Base-by-base conservation (phyloP, 2,113 vertebrate species). In the Amphilophus citrinellus region DNA sequence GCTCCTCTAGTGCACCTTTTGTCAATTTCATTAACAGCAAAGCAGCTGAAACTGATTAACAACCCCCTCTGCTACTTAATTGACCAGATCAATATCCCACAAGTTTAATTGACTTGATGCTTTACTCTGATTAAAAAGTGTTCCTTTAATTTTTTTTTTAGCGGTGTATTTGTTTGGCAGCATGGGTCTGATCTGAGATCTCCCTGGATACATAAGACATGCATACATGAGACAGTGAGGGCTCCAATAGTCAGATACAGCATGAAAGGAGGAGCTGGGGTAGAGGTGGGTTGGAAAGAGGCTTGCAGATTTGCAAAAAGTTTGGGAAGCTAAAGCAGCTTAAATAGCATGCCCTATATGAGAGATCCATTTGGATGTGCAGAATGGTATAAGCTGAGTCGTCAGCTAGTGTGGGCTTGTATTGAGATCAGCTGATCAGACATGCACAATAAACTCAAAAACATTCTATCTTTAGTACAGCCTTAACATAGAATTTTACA, bases 281-380 rank as follows among this genome's bases (percentile, higher is more conserved):
- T 68, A n/a, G 17, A 53, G 42, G 42, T 27, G 30, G 27, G 66
- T 71, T 53, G 66, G 44, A 71, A 71, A 71, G 66, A 71, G 66
- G 44, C 6, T 71, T 71, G 44, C 24, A 2, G 1, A 3, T 53
- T 20, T 50, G 17, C 24, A 50, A 30, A 15, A 7, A 2, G 5
- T 50, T 24, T 71, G 66, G 17, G 30, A 30, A 13, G 44, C 44
- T 53, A 73, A 73, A 73, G 44, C 17, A 53, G 24, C 27, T 32
- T 53, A 53, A 53, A 73, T 10, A 32, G 24, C 27, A 20, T 5
- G 44, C 5, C 1, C 44, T 47, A 47, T 6, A 15, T 47, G 14
- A 50, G 44, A 50, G 11, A 71, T 17, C 65, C 65, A 71, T 50
- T 15, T 71, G 15, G 18, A 50, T 32, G 3, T 11, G 10, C 61